Conservation (phyloP, 2,113 vertebrate species). For the Aplodontia rufa region DNA sequence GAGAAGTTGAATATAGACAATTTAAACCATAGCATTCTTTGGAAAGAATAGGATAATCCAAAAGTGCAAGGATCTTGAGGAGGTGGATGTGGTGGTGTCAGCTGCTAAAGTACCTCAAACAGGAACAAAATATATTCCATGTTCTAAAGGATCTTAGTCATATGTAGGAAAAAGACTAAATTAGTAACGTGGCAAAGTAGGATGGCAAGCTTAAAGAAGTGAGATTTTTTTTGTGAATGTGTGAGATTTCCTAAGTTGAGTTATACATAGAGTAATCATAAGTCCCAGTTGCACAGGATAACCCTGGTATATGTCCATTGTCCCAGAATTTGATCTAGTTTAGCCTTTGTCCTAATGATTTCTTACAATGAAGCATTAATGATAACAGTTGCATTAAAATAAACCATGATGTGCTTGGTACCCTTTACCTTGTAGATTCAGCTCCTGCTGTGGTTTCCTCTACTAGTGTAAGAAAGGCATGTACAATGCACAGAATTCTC, state of each 20-base stretch:
- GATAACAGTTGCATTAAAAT: not conserved
- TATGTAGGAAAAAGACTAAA: not conserved
- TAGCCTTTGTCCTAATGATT: not conserved
- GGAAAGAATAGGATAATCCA: not conserved
- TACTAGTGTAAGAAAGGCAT: not conserved
- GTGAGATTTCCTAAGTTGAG: not conserved
- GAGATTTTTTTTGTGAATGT: not conserved
- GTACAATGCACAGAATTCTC: not conserved
- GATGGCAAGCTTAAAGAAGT: not conserved
- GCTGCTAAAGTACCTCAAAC: not conserved
- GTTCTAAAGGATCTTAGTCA: not conserved
- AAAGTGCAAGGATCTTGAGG: not conserved
- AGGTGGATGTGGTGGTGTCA: not conserved
- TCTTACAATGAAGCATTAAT: not conserved
- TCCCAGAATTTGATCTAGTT: not conserved
- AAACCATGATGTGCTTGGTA: not conserved
- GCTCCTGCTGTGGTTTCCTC: not conserved
- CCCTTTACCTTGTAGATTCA: not conserved
- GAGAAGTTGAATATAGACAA: not conserved
- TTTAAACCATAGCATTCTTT: not conserved
- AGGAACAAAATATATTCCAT: not conserved
- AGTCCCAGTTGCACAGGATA: not conserved
- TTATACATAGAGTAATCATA: not conserved
- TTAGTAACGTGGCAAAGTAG: not conserved
- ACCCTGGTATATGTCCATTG: not conserved